Base-by-base conservation (phyloP, 2,888 invertebrate species). In the Athalia rosae region DNA sequence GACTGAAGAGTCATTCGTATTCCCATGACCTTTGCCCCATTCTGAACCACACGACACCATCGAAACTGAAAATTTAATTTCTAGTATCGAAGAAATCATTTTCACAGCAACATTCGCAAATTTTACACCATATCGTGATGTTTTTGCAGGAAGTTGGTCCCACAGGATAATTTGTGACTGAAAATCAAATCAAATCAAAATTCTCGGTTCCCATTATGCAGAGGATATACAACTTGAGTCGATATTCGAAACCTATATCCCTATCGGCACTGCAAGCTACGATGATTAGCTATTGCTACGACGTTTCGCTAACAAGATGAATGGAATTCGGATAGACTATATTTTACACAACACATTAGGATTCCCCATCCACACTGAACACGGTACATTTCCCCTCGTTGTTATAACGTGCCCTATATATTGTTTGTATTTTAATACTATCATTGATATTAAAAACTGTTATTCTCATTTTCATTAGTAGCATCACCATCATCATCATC, bases 1-100 rank as follows among this genome's bases (percentile, higher is more conserved):
- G 53, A 41, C 28, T 28, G 28, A 28, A 28, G 0, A 28, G 28
- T 28, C 28, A 28, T 28, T 28, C 28, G 28, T 28, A 28, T 45
- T 41, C 53, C n/a, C 50, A 28, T 4, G 9, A 53, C 67, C 8
- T 28, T 11, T 28, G 15, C n/a, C 6, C 53, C 50, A 6, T 66
- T 41, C 7, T 8, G 28, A 13, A 15, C 61, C 8, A 15, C 15
- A 8, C 15, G 8, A 15, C 5, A 43, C 58, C 8, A 13, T 13
- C 43, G 45, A 8, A 61, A 28, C 61, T 13, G 8, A 13, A 43
- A 58, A 6, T 41, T 58, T n/a, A 3, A 58, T 71, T 45, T 56
- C 71, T 56, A 71, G 71, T 71, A 71, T 58, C 71, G 58, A 71
- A 71, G 71, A 71, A 58, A 71, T 28, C 28, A 28, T 28, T 28